Percentiles rank a stretch among this genome's conserved stretches.
These are phyloP conservation scores for Uria lomvia DNA, from an alignment of 2,113 vertebrate species.

Conservation along the genomic window DNA sequence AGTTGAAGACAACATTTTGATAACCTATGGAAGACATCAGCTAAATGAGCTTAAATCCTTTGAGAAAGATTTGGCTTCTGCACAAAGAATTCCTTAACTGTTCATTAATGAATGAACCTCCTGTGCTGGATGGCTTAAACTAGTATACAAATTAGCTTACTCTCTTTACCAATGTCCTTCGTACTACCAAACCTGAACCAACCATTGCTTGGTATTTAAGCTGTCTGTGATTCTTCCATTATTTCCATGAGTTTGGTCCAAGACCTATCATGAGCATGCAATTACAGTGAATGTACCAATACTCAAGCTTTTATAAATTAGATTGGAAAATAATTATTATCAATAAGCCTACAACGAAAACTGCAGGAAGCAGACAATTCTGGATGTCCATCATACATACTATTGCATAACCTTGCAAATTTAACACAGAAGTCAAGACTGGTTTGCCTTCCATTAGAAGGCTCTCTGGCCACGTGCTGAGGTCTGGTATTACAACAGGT, in stretches of 20 bases:
- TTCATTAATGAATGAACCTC: neutral
- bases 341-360: neutral
- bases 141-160: neutral
- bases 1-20: neutral
- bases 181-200: neutral
- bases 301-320: neutral
- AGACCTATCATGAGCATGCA: neutral
- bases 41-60: neutral
- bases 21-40: neutral
- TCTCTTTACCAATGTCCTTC: neutral
- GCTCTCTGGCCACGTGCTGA: neutral
- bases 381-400: neutral
- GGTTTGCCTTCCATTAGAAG: neutral
- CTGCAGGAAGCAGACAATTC: neutral
- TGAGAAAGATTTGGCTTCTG: neutral
- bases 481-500: neutral
- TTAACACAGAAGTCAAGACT: neutral
- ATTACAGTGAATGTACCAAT: neutral
- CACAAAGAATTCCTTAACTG: neutral
- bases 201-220: neutral
- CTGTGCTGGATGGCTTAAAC: neutral
- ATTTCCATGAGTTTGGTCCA: neutral
- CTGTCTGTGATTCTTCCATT: neutral
- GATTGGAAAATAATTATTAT: neutral
- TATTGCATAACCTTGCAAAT: neutral